Conservation (phyloP, 64 coral and sea anemone species). For the Actinia equina region DNA sequence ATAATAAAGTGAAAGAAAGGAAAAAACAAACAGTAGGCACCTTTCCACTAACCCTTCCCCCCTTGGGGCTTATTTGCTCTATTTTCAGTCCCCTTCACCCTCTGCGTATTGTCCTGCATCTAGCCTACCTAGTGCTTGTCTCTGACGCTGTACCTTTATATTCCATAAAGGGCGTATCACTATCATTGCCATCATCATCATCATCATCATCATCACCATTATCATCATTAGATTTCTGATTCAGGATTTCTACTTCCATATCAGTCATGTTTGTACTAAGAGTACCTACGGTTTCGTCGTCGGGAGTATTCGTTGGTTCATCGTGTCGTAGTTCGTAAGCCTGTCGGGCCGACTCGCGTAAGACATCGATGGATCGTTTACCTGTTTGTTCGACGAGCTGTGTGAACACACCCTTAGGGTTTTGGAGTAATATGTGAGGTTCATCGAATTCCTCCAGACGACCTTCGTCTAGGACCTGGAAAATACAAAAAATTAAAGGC, state of each 20-base stretch:
- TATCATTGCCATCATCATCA: neutral
- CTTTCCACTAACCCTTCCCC: no score
- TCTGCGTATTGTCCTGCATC: no score
- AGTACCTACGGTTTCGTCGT: neutral
- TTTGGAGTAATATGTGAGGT: constrained; percentile 74
- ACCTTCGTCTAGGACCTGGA: constrained; percentile 86
- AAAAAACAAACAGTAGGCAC: no score
- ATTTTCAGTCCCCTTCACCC: no score
- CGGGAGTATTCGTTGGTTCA: neutral
- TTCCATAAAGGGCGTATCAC: neutral
- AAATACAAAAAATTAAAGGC: neutral
- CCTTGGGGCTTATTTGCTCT: no score
- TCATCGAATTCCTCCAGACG: constrained; percentile 87
- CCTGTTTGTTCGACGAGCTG: constrained; percentile 80
- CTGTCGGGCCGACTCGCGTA: constrained; percentile 57
- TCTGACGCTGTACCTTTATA: neutral
- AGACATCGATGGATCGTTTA: constrained; percentile 41
- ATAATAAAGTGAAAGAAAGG: no score
- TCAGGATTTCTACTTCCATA: neutral
- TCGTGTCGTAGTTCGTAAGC: constrained; percentile 50
- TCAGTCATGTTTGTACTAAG: neutral
- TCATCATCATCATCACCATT: neutral
- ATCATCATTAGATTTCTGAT: neutral
- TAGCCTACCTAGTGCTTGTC: no score
- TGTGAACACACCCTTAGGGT: constrained; percentile 48